Evolutionary conservation across 2,797 vertebrate genomes (phyloP), one percentile per base, ranked within the genome.

Genomic region (Buceros bicornis): DNA sequence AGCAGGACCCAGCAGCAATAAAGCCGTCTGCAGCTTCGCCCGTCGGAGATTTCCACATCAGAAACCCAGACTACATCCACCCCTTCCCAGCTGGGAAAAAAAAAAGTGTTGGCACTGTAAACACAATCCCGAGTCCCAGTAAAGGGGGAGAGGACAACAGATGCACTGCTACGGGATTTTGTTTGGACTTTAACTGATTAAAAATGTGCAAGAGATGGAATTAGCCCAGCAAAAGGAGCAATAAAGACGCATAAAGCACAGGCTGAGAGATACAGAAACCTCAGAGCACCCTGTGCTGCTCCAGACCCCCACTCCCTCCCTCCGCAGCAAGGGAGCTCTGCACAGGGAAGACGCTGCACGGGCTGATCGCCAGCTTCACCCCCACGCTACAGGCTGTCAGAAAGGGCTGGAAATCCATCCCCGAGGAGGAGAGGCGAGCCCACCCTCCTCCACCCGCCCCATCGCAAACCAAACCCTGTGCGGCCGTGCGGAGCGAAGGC

Each of bases 11-110:
- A n/a, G 61, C 65, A 51, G 45, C 42, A 67, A 93, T 84, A 40
- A 87, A 94, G 71, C 71, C 79, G 70, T 91, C 91, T 48, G 60
- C 66, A 72, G 4, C 66, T 26, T 72, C 82, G 76, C 74, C 71
- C 18, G 4, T 5, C 1, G 2, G 66, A 74, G 42, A 54, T 16
- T 71, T 57, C 79, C 13, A 8, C 37, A 45, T 10, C 64, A 79
- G 62, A 91, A 87, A 87, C 42, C 82, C 84, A 76, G 58, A 33
- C 31, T 47, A n/a, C 61, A 50, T 62, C 73, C 70, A 87, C 0
- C 62, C 73, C 73, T 67, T 64, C 54, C 53, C 74, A 84, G 77
- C 31, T 20, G 24, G 53, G 37, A 60, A 17, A 73, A 58, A 48
- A 8, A 22, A 62, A n/a, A 15, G 53, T 7, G 9, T 17, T 26